Percentiles rank a stretch among this genome's conserved stretches.
These are phyloP conservation scores for Tetranychus piercei DNA, from an alignment of 2,888 invertebrate species.

Conservation along the genomic window DNA sequence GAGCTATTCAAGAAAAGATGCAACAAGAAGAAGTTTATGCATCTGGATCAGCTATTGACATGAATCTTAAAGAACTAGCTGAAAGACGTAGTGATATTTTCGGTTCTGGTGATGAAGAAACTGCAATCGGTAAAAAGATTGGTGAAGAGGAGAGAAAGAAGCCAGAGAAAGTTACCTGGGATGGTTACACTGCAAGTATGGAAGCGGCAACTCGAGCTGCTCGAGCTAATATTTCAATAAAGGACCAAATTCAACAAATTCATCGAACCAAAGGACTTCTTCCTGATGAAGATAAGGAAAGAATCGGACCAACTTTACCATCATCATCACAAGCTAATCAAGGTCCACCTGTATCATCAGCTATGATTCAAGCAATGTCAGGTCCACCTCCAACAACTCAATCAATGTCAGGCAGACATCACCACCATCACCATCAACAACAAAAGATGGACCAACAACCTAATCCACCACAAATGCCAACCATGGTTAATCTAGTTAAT, in stretches of 20 bases:
- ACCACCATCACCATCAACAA: background rate
- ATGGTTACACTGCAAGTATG: constrained; percentile 89
- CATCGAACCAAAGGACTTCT: constrained; percentile 84
- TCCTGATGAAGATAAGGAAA: constrained; percentile 82
- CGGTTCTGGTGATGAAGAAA: constrained; percentile 95
- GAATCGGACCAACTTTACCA: constrained; percentile 10
- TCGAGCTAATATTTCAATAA: constrained; percentile 78
- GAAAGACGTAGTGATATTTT: constrained; percentile 99
- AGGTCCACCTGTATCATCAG: background rate
- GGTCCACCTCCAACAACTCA: background rate
- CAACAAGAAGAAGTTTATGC: constrained; percentile 72
- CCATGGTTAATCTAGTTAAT: background rate
- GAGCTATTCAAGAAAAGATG: constrained; percentile 74
- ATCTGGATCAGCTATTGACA: constrained; percentile 74
- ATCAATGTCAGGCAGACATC: background rate
- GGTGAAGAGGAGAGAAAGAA: constrained; percentile 34
- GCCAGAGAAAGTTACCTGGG: constrained; percentile 60
- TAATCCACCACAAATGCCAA: constrained; percentile 12
- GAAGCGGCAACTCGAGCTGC: constrained; percentile 87
- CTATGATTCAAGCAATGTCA: background rate
- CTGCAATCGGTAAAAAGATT: constrained; percentile 88
- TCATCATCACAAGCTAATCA: constrained; percentile 6
- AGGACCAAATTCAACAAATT: constrained; percentile 68
- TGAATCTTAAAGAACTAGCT: constrained; percentile 80
- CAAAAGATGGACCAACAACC: background rate